Evolutionary conservation across 2,797 vertebrate genomes (phyloP).

Genomic region (Cuniculus paca): DNA sequence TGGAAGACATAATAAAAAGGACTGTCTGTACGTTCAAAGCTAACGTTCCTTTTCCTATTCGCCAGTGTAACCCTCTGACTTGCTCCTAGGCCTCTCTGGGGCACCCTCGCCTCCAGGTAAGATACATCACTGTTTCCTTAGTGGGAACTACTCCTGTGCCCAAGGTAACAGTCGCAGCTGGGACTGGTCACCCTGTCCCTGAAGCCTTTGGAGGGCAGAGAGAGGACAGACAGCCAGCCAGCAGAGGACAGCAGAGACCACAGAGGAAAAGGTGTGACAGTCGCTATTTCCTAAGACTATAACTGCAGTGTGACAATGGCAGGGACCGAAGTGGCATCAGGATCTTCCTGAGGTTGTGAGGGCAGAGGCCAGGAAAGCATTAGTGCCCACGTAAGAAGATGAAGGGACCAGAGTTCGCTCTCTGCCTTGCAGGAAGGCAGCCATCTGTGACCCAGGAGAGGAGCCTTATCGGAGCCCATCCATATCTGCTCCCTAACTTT

Average conservation of each 20-base stretch:
- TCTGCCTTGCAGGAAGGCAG: neutral
- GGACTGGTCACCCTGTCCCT: no score
- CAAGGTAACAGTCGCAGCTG: no score
- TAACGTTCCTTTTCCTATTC: neutral
- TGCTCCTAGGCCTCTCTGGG: neutral
- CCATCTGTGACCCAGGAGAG: no score
- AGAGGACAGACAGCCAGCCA: no score
- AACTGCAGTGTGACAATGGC: neutral
- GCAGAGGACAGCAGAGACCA: neutral
- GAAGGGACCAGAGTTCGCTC: neutral
- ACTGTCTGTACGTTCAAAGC: neutral
- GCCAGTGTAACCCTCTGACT: neutral
- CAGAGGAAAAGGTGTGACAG: neutral
- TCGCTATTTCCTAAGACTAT: neutral
- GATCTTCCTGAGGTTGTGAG: neutral
- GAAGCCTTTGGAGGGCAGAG: neutral
- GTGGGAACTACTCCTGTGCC: neutral
- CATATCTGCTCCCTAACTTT: neutral
- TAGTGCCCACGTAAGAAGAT: neutral
- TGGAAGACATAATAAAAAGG: neutral
- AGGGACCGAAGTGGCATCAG: neutral
- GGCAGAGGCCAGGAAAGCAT: neutral
- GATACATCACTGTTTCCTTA: neutral
- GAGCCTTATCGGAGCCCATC: neutral
- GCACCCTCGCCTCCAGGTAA: accelerated